Evolutionary conservation across 2,113 vertebrate genomes (phyloP).

Genomic region (Benitochromis conjunctus): DNA sequence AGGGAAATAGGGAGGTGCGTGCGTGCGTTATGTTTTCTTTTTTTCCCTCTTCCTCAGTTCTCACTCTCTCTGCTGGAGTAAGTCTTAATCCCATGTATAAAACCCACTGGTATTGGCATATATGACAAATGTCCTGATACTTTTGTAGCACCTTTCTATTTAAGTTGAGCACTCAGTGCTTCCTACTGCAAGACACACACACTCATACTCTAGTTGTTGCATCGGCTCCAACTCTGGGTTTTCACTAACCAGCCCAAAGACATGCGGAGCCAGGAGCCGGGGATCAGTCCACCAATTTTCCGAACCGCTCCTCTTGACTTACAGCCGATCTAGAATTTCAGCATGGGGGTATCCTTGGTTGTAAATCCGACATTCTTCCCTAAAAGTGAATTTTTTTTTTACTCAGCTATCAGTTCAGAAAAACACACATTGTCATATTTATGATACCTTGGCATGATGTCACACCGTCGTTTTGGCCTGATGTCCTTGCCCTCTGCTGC

Average conservation of each 20-base stretch:
- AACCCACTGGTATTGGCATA: not conserved
- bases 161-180: not conserved
- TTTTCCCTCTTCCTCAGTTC: not conserved
- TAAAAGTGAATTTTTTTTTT: not conserved
- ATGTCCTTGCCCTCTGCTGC: not conserved
- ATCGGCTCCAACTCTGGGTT: not conserved
- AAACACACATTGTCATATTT: not conserved
- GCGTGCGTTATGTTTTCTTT: no score
- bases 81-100: not conserved
- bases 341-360: not conserved
- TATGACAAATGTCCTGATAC: not conserved
- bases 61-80: no score
- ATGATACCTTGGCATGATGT: not conserved
- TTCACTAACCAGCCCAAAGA: not conserved
- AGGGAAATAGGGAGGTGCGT: no score
- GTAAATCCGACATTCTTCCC: not conserved
- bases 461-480: not conserved
- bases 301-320: not conserved
- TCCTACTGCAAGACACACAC: not conserved
- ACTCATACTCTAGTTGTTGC: not conserved
- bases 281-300: not conserved
- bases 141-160: not conserved
- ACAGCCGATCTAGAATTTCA: not conserved
- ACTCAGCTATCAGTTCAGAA: not conserved
- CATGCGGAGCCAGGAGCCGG: not conserved